Conservation (phyloP, 1,140 invertebrate species). For the Leptopilina boulardi region DNA sequence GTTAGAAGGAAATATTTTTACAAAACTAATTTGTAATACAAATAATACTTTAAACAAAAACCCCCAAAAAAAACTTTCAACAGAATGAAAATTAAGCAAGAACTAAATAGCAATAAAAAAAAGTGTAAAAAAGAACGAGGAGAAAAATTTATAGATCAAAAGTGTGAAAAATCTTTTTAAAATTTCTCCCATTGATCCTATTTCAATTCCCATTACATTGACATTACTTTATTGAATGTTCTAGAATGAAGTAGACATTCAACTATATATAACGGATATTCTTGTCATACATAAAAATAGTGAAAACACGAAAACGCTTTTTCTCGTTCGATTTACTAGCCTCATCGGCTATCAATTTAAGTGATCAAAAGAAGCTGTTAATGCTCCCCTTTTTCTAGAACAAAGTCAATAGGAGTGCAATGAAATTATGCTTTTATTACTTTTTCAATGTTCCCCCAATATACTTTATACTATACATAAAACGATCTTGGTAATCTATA, state of each 20-base stretch:
- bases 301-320: slow-evolving; percentile 27
- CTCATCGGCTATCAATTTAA: slow-evolving; percentile 17
- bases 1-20: too few relatives aligned
- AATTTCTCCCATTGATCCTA: too few relatives aligned
- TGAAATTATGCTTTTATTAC: slow-evolving; percentile 29
- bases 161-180: too few relatives aligned
- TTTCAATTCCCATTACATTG: too few relatives aligned
- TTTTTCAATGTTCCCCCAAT: not conserved
- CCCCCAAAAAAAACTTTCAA: too few relatives aligned
- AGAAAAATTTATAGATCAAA: too few relatives aligned
- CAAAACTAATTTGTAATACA: too few relatives aligned
- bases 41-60: too few relatives aligned
- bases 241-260: not conserved
- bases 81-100: too few relatives aligned
- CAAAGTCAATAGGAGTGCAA: not conserved
- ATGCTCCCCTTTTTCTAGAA: not conserved
- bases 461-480: not conserved
- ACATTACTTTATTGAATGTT: not conserved
- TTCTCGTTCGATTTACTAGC: slow-evolving; percentile 1
- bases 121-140: too few relatives aligned
- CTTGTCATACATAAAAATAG: not conserved
- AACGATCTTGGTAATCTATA: not conserved
- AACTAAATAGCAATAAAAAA: too few relatives aligned
- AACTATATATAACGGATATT: slow-evolving; percentile 4
- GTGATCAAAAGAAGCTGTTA: slow-evolving; percentile 11